Percentiles rank a stretch among this genome's conserved stretches.
Evolutionary conservation across 2,113 vertebrate species (phyloP).

Genomic region (Plestiodon gilberti): DNA sequence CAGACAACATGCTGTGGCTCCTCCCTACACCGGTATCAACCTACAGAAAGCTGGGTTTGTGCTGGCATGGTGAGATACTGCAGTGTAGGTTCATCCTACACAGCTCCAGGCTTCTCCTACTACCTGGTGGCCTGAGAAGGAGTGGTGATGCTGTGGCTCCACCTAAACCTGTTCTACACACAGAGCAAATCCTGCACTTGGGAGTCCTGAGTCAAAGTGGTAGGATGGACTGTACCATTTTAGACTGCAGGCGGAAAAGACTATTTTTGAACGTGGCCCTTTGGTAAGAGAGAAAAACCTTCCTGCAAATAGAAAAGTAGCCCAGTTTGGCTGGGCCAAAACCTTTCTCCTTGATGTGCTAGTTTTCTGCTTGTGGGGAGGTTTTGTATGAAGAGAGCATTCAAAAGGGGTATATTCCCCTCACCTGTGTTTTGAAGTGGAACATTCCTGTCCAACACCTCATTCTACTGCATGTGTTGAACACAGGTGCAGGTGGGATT

Average conservation of each 20-base stretch:
- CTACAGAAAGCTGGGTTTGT: background rate
- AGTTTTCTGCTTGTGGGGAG: background rate
- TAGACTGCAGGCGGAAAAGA: background rate
- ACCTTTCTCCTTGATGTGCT: background rate
- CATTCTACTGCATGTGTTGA: background rate
- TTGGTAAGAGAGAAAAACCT: background rate
- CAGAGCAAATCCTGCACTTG: background rate
- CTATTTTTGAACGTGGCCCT: background rate
- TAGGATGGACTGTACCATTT: background rate
- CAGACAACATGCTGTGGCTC: background rate
- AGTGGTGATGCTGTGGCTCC: background rate
- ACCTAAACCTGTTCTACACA: background rate
- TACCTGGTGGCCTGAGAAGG: background rate
- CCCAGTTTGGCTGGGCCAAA: too few relatives aligned
- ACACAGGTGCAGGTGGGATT: too few relatives aligned
- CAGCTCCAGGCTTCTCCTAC: background rate
- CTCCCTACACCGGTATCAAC: background rate
- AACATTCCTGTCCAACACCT: background rate
- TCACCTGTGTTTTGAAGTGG: background rate
- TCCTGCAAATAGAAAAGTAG: background rate
- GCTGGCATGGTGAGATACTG: background rate
- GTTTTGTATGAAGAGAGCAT: background rate
- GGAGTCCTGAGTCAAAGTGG: background rate
- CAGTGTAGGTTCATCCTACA: background rate
- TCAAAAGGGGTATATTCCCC: background rate